Evolutionary conservation across 2,888 invertebrate genomes (phyloP).

Genomic region (Drosophila melanosoma): DNA sequence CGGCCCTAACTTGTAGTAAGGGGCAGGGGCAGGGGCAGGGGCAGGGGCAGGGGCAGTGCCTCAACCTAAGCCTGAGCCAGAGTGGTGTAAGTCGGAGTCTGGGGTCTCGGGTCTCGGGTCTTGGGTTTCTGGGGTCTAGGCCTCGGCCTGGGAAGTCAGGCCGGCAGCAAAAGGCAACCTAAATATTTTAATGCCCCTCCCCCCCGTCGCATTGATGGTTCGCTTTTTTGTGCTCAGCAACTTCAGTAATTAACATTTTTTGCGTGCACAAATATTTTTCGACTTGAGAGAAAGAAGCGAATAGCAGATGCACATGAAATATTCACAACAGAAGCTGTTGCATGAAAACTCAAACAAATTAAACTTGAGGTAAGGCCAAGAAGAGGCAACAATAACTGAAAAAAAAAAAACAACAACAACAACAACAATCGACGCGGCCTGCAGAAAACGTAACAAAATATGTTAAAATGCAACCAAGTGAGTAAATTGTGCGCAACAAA

Average conservation of each 20-base stretch:
- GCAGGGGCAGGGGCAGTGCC: conserved; percentile 20
- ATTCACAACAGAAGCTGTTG: conserved; percentile 74
- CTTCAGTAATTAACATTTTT: conserved; percentile 79
- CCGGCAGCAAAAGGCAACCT: conserved; percentile 62
- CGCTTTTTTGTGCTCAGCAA: conserved; percentile 66
- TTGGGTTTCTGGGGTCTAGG: conserved; percentile 21
- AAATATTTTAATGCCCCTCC: conserved; percentile 78
- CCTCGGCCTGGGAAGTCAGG: conserved; percentile 64
- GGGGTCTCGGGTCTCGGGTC: conserved; percentile 10
- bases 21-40: conserved; percentile 17
- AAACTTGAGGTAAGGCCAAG: conserved; percentile 70
- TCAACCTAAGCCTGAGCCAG: conserved; percentile 36
- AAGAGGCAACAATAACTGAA: conserved; percentile 47
- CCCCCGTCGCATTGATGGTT: conserved; percentile 78
- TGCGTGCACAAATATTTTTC: conserved; percentile 81
- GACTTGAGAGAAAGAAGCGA: conserved; percentile 64
- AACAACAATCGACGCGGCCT: conserved; percentile 66
- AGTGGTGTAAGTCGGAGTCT: conserved; percentile 20
- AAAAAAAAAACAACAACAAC: conserved; percentile 59
- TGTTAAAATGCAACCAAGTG: conserved; percentile 79
- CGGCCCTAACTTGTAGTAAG: conserved; percentile 50
- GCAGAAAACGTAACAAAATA: conserved; percentile 79
- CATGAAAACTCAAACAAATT: conserved; percentile 78
- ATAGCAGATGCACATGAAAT: conserved; percentile 75
- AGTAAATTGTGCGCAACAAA: conserved; percentile 77